A percentile compares a stretch with the other conserved stretches of the same genome.
These are phyloP conservation scores for Drosophila glabriapex DNA, from an alignment of 2,888 invertebrate genomes.

Conservation along the genomic window DNA sequence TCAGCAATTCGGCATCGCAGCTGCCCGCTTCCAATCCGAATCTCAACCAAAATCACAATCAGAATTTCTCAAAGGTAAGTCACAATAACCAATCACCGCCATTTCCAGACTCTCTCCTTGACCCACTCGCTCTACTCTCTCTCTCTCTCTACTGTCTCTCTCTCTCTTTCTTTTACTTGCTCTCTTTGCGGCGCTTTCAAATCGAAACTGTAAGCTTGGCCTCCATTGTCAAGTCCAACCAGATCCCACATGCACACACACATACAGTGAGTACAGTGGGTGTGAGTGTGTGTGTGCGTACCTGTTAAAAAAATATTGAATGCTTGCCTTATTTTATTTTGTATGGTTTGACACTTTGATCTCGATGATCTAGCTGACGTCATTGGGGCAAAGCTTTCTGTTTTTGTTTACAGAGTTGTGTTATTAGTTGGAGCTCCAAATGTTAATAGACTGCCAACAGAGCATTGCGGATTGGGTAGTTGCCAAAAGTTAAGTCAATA, in stretches of 20 bases:
- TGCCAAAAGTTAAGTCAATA: background rate
- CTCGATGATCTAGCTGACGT: constrained; percentile 29
- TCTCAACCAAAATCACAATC: constrained; percentile 45
- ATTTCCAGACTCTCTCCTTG: background rate
- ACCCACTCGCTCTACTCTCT: background rate
- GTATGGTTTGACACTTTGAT: constrained; percentile 13
- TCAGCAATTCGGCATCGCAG: constrained; percentile 66
- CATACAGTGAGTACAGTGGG: background rate
- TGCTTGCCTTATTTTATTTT: constrained; percentile 1
- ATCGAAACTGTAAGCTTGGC: constrained; percentile 47
- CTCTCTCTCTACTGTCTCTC: background rate
- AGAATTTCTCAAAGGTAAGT: constrained; percentile 68
- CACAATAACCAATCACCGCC: constrained; percentile 25
- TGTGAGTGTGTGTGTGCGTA: constrained; percentile 17
- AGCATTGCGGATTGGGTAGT: background rate
- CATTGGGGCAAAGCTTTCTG: constrained; percentile 6
- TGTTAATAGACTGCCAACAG: background rate
- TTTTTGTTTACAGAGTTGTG: constrained; percentile 1
- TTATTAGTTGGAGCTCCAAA: background rate
- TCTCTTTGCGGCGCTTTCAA: constrained; percentile 16
- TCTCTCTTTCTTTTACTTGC: constrained; percentile 1
- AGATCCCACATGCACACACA: constrained; percentile 52
- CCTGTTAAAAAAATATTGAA: constrained; percentile 27
- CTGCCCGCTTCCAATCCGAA: constrained; percentile 52
- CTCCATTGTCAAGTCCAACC: constrained; percentile 73